phyloP scores from a whole-genome alignment of 2,113 vertebrate genomes.

The Apus apus region DNA sequence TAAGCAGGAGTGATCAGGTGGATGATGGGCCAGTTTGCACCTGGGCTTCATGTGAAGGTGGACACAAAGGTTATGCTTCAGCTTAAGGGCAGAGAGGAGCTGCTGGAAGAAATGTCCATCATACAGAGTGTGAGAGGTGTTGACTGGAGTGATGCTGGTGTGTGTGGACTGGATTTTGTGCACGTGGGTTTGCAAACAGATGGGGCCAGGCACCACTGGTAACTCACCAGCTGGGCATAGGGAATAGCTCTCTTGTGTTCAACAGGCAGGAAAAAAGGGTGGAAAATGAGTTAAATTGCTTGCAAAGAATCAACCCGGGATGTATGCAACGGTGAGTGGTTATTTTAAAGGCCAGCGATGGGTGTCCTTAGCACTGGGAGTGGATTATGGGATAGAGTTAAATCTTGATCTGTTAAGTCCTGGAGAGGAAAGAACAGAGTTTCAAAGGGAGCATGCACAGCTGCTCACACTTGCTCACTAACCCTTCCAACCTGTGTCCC shows the following conservation, averaged over 20 bases:
- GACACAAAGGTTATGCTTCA: not conserved
- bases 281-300: not conserved
- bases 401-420: not conserved
- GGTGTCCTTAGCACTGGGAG: not conserved
- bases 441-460: not conserved
- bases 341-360: not conserved
- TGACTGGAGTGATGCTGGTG: not conserved
- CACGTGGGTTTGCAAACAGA: not conserved
- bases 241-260: not conserved
- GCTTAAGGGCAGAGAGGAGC: not conserved
- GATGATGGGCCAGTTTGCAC: not conserved
- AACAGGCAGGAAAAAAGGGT: not conserved
- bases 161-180: not conserved
- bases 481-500: not conserved
- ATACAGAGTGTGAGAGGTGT: not conserved
- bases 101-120: not conserved
- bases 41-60: not conserved
- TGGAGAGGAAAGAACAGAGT: not conserved
- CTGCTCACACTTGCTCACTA: conserved; percentile 6
- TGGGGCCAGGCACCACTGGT: not conserved
- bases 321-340: not conserved
- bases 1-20: not conserved
- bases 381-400: not conserved
- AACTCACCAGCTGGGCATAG: not conserved
- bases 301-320: not conserved